Percentiles rank a stretch among this genome's conserved stretches.
These are phyloP conservation scores for Pycnomerus fuliginosus DNA, from an alignment of 2,888 invertebrate species.

Conservation along the genomic window DNA sequence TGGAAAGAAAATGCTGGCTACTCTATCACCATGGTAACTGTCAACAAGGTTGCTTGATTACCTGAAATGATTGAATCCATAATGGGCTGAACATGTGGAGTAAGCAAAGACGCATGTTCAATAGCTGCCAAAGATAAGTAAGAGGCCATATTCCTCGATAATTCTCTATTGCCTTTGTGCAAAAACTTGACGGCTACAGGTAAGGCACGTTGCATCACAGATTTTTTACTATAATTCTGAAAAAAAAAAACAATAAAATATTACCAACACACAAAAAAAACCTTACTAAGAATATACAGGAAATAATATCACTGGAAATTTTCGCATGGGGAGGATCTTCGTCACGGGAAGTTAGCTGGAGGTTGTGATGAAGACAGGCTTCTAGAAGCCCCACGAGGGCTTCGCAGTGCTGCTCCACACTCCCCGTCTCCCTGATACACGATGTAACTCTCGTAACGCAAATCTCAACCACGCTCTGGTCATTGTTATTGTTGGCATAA, in stretches of 20 bases:
- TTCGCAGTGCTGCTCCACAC: slow-evolving; percentile 82
- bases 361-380: slow-evolving; percentile 85
- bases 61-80: slow-evolving; percentile 88
- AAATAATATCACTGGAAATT: slow-evolving; percentile 92
- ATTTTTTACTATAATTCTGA: slow-evolving; percentile 69
- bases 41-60: slow-evolving; percentile 53
- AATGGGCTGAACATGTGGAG: slow-evolving; percentile 85
- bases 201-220: slow-evolving; percentile 79
- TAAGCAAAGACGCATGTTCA: slow-evolving; percentile 82
- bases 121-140: slow-evolving; percentile 91
- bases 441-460: slow-evolving; percentile 89
- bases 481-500: slow-evolving; percentile 84
- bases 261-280: not conserved
- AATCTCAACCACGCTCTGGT: slow-evolving; percentile 94
- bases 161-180: slow-evolving; percentile 85
- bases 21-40: too few relatives aligned
- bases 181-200: slow-evolving; percentile 91
- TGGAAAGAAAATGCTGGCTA: too few relatives aligned
- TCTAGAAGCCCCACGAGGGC: slow-evolving; percentile 82
- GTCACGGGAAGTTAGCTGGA: slow-evolving; percentile 74
- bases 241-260: slow-evolving; percentile 32
- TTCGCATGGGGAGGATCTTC: slow-evolving; percentile 95
- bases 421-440: slow-evolving; percentile 85
- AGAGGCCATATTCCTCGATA: slow-evolving; percentile 86
- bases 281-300: slow-evolving; percentile 87